Base-by-base conservation (phyloP, 2,797 vertebrate genomes). In the Mergus octosetaceus region DNA sequence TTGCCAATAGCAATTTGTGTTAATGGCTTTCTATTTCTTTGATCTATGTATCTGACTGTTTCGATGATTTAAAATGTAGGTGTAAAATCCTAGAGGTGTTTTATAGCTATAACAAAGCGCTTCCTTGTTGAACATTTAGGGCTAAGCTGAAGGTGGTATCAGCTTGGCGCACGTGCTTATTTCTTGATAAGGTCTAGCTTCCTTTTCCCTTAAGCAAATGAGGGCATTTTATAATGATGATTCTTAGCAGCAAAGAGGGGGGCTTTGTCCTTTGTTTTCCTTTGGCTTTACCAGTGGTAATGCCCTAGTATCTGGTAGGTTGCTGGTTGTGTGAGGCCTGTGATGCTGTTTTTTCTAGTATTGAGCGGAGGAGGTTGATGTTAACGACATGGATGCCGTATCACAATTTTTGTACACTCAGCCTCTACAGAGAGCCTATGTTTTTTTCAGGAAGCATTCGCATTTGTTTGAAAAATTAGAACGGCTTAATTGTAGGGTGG, bases 21-120 rank as follows among this genome's bases (percentile, higher is more conserved):
- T 88, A 88, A 88, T 94, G 79, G n/a, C 73, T 96, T 94, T 84
- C 9, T 60, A 57, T 81, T 88, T 93, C 76, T 96, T 94, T 95
- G 89, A 92, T 94, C 82, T 88, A 20, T 38, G 3, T 86, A 16
- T 90, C 49, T 74, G 73, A 47, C 87, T 94, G 83, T 82, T 90
- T 61, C 0, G 15, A 38, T 82, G 68, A 83, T 94, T 87, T 86
- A 43, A 94, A 85, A 30, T 85, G 61, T 27, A 74, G 60, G 49
- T 74, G 49, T 89, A 47, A 88, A 91, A 94, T 89, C 61, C 49
- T 88, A 61, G 83, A 76, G 27, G 32, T 88, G 73, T 65, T 81
- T 66, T 61, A 54, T 70, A 93, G 60, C 73, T 79, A 28, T 88
- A 74, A 65, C 56, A 78, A 66, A 72, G 60, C 39, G 36, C 66